These are phyloP conservation scores for Astreopora myriophthalma DNA, from an alignment of 64 coral and sea anemone species.

Conservation along the genomic window DNA sequence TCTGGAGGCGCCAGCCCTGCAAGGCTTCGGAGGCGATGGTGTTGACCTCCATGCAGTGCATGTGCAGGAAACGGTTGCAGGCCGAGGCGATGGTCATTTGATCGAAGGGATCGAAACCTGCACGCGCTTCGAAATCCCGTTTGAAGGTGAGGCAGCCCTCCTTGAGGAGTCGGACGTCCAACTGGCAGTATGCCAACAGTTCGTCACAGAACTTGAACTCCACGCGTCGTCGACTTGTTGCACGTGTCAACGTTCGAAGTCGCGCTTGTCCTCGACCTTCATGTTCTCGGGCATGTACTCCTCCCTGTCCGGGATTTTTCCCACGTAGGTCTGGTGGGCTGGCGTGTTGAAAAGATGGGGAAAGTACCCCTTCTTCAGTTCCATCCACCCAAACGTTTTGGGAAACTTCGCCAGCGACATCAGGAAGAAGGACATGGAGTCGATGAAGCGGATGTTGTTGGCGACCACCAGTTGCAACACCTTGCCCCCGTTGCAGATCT, in stretches of 20 bases:
- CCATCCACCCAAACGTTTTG: neutral
- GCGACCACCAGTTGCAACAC: no score
- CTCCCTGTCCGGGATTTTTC: neutral
- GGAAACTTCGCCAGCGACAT: neutral
- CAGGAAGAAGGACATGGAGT: neutral
- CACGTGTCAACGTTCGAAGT: no score
- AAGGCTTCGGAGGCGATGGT: neutral
- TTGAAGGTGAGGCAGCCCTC: constrained; percentile 32
- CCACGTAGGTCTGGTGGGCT: constrained; percentile 3
- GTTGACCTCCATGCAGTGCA: no score
- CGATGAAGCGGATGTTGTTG: neutral
- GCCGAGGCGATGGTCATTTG: neutral
- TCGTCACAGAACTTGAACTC: constrained; percentile 2
- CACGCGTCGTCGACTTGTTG: neutral
- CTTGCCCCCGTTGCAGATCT: neutral
- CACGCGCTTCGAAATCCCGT: neutral
- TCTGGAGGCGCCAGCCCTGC: neutral
- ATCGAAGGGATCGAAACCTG: neutral
- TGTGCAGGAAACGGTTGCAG: no score
- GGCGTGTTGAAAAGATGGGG: constrained; percentile 48
- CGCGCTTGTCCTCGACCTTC: neutral
- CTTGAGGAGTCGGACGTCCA: constrained; percentile 30
- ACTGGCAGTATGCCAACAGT: constrained; percentile 2
- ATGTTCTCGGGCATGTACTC: constrained; percentile 2
- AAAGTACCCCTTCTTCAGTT: constrained; percentile 51